Evolutionary conservation across 2,113 vertebrate genomes (phyloP).

Genomic region (Rhinoptilus africanus): DNA sequence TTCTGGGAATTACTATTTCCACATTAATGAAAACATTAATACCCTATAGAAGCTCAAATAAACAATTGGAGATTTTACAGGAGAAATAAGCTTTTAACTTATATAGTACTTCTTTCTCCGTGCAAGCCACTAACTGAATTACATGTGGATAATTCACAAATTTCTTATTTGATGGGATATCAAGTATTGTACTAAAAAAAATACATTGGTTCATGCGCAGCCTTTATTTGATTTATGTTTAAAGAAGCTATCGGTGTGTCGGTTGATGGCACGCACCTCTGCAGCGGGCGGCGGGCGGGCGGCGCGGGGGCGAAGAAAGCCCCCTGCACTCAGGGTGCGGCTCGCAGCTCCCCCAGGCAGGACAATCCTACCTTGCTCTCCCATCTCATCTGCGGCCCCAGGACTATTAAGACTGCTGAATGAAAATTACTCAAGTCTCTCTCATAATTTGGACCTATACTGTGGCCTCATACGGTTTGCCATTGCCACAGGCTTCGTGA

Average conservation of each 20-base stretch:
- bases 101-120: background rate
- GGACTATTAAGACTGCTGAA: background rate
- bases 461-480: background rate
- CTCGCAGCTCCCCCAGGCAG: background rate
- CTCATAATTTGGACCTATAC: too few relatives aligned
- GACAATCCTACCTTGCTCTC: background rate
- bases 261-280: rapidly evolving
- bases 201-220: rapidly evolving
- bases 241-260: background rate
- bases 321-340: background rate
- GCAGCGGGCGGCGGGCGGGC: background rate
- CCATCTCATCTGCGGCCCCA: background rate
- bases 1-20: background rate
- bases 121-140: background rate
- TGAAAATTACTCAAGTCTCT: background rate
- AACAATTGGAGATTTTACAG: background rate
- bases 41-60: background rate
- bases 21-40: background rate
- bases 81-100: background rate
- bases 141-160: background rate
- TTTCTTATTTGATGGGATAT: background rate
- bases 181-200: background rate
- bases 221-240: background rate
- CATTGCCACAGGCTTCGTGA: background rate
- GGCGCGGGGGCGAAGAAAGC: background rate